Base-by-base conservation (phyloP, 1,140 invertebrate genomes). In the Drosophila asahinai region DNA sequence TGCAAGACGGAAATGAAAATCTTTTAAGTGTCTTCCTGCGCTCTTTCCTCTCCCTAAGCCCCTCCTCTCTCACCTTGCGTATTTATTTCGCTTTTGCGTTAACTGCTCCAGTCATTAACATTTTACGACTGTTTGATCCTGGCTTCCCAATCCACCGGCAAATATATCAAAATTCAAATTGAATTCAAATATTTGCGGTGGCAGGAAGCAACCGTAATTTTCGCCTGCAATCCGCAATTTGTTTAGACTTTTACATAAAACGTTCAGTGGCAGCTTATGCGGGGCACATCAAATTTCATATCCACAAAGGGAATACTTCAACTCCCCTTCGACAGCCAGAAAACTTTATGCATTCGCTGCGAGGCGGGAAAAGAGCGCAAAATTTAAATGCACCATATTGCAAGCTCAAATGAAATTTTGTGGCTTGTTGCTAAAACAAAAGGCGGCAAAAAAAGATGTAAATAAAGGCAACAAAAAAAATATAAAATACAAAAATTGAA, bases 371-470 rank as follows among this genome's bases (percentile, higher is more conserved):
- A 72, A 60, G 43, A 19, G 43, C 52, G 22, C 8, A 57, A 79
- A 58, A 86, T 86, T 79, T 81, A 90, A 90, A 90, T 82, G 81
- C 81, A 51, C 78, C 86, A 89, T 89, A 84, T 89, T 89, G 86
- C 75, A 81, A 90, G 78, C 81, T 76, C 71, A 89, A 89, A 89
- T 89, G 86, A 90, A 89, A 90, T 89, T 89, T 90, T 90, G 86
- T 90, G 86, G 86, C 78, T 80, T 81, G 81, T 73, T 84, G 47
- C 61, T 57, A 76, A 81, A 80, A 70, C 52, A 81, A 76, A 73
- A 67, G 79, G 67, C 62, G 47, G 49, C 42, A 78, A 61, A 61
- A 73, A 74, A 76, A 64, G 25, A 59, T 42, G 60, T 40, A 51
- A 71, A 65, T 30, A 61, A 47, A 42, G 14, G 36, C 22, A 27